Percentiles rank a stretch among this genome's conserved stretches.
Evolutionary conservation across 2,113 vertebrate species (phyloP).

Genomic region (Malaclemys terrapin): DNA sequence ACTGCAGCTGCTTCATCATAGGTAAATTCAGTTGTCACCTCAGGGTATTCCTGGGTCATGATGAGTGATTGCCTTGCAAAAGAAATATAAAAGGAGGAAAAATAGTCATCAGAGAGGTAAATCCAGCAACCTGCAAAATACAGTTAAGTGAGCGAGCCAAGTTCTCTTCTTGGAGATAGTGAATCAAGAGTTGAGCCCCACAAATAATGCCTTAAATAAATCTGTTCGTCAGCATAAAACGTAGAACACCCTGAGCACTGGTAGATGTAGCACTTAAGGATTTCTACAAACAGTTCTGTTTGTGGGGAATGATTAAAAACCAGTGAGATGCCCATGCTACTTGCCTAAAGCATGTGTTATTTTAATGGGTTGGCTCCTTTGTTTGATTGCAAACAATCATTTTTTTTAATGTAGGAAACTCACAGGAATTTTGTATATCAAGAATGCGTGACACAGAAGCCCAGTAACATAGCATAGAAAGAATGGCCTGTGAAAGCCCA

Average conservation of each 20-base stretch:
- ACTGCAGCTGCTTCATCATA: conserved; percentile 52
- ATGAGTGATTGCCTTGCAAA: background rate
- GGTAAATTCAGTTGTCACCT: background rate
- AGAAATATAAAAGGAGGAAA: background rate
- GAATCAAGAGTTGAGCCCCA: background rate
- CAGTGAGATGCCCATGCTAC: background rate
- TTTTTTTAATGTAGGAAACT: accelerated
- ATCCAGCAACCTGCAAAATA: background rate
- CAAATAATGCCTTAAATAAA: background rate
- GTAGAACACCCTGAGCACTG: background rate
- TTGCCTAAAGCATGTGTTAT: background rate
- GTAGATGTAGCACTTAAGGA: background rate
- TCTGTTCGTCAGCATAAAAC: background rate
- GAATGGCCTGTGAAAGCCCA: background rate
- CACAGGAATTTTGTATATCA: background rate
- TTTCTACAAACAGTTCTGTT: background rate
- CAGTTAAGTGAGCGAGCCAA: background rate
- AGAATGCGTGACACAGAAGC: accelerated
- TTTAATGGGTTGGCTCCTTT: accelerated
- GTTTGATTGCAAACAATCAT: background rate
- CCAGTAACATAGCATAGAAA: accelerated
- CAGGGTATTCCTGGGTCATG: conserved; percentile 57
- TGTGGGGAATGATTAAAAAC: background rate
- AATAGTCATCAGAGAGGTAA: background rate
- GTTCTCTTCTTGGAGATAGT: background rate